phyloP scores from a whole-genome alignment of 2,797 vertebrate species.

The Microhierax caerulescens region DNA sequence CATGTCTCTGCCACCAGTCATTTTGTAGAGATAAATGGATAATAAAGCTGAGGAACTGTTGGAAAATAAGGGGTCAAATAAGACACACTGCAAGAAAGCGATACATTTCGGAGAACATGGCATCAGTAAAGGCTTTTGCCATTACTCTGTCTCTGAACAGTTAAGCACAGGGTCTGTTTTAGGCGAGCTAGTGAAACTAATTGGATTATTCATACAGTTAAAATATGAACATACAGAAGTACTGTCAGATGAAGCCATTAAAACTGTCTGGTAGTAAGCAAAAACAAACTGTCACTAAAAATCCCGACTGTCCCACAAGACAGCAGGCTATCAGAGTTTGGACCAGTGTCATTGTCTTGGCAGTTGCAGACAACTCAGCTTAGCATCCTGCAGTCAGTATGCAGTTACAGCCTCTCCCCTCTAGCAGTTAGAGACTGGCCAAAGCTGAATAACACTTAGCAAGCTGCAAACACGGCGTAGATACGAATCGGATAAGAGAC shows the following conservation, averaged over 20 bases:
- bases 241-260: slow-evolving; percentile 3
- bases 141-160: neutral
- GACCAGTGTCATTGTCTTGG: neutral
- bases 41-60: neutral
- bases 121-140: neutral
- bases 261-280: neutral
- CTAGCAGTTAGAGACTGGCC: neutral
- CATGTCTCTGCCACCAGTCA: neutral
- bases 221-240: neutral
- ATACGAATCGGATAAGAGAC: neutral
- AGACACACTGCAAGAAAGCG: neutral
- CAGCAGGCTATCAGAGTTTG: neutral
- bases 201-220: neutral
- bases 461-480: neutral
- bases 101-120: neutral
- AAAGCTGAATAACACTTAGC: neutral
- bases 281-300: neutral
- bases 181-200: neutral
- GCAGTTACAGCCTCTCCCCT: neutral
- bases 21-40: neutral
- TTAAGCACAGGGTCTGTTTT: neutral
- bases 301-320: neutral
- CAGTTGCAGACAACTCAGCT: neutral
- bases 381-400: neutral
- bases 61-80: neutral